Conservation (phyloP, 2,888 invertebrate species). For the Timema podura region DNA sequence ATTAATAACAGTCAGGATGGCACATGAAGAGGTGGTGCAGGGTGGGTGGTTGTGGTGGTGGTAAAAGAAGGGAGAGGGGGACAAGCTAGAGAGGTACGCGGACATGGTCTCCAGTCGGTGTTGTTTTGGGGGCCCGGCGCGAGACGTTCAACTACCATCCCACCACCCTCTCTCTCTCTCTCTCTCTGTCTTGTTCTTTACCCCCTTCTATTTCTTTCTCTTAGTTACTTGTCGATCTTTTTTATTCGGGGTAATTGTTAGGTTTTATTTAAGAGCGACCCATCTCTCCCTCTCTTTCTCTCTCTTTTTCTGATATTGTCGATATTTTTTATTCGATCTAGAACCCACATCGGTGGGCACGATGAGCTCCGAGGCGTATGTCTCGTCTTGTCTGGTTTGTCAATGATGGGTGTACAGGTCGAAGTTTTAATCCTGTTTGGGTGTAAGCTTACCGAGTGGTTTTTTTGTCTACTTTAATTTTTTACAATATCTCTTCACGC, state of each 20-base stretch:
- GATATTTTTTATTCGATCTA: too few relatives aligned
- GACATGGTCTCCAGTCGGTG: background rate
- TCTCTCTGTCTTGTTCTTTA: constrained; percentile 5
- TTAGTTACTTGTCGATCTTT: constrained; percentile 6
- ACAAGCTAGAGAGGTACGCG: background rate
- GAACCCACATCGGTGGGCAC: too few relatives aligned
- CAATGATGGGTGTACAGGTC: too few relatives aligned
- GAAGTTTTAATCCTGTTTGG: too few relatives aligned
- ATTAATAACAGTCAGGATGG: constrained; percentile 31
- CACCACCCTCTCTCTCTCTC: background rate
- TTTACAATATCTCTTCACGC: too few relatives aligned
- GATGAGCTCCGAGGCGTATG: too few relatives aligned
- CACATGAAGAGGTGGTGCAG: constrained; percentile 16
- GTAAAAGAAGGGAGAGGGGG: background rate
- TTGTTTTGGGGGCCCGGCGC: too few relatives aligned
- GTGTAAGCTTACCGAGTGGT: too few relatives aligned
- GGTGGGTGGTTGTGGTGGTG: constrained; percentile 5
- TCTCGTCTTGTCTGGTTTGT: too few relatives aligned
- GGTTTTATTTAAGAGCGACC: constrained; percentile 1
- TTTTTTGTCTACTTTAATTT: too few relatives aligned
- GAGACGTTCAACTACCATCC: too few relatives aligned
- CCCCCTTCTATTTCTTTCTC: background rate
- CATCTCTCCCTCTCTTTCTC: background rate
- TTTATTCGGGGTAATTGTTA: background rate
- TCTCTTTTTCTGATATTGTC: too few relatives aligned